Base-by-base conservation (phyloP, 2,113 vertebrate genomes). In the Glareola pratincola region DNA sequence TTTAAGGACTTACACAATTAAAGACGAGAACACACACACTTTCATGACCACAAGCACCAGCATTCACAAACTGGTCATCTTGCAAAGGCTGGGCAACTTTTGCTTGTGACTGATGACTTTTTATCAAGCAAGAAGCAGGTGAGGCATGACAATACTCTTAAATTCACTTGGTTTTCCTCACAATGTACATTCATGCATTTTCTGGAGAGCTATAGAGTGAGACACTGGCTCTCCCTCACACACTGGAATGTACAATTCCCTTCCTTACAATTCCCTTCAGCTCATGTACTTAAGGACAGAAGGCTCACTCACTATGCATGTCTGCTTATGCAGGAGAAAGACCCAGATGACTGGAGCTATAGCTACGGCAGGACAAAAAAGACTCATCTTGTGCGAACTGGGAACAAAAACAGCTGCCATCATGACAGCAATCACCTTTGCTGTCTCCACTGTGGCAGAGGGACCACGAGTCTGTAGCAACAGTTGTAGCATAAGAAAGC, bases 141-240 rank as follows among this genome's bases (percentile, higher is more conserved):
- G 19, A 73, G 48, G 22, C 54, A 43, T 34, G 11, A 62, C 34
- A 57, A 29, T 37, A 36, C 19, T 32, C 34, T 53, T 41, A 57
- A 78, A 51, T 90, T 76, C 26, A 34, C 7, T 57, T 57, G 11
- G 0, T 10, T 74, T 87, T 73, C 50, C 22, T 76, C 51, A 41
- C 1, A 1, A 36, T 4, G 29, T 22, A 27, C 14, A 24, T 77
- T 72, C 29, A 18, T 22, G 7, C 19, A 56, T 77, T 81, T 90
- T 88, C 68, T 77, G 27, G 23, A 57, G 34, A 63, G 15, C 34
- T 57, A 12, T 1, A n/a, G 20, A 21, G 22, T 36, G n/a, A 76
- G 39, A 41, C 3, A 0, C 11, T 30, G 24, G 2, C 34, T 69
- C 34, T 62, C 2, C 13, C n/a, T 68, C 29, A 21, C 2, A 9